Base-by-base conservation (phyloP, 2,888 invertebrate species). In the Noctua fimbriata region DNA sequence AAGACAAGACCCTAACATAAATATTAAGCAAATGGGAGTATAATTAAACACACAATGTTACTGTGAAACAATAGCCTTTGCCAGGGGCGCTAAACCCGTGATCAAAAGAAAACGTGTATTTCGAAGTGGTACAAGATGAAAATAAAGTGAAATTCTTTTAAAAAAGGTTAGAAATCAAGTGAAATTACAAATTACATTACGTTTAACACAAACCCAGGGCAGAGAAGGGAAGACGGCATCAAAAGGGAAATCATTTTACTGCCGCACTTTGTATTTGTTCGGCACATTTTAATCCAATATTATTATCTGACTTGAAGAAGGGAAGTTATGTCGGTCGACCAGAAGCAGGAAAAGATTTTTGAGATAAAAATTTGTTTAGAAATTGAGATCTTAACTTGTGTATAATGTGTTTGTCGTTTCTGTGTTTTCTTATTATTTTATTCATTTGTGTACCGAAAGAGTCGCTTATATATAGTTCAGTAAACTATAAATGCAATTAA, bases 151-250 rank as follows among this genome's bases (percentile, higher is more conserved):
- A 70, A 69, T 79, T 67, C 87, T 90, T 91, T 90, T 88, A 89
- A 88, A 86, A 72, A 89, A 88, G 91, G 92, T 93, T 91, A 91
- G 89, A 92, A 93, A 94, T 94, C 93, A 94, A 92, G 90, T 90
- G 89, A 92, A 93, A 93, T 93, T 91, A 81, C 82, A 66, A 79
- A 79, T 76, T 60, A 88, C 87, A 92, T 94, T 92, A 92, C 89
- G 90, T 90, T 92, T 91, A 92, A 93, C 91, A 91, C 89, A 89
- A 91, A 90, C 85, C 90, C 81, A 81, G 78, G 86, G 82, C 81
- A 90, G 86, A 84, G 83, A 90, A 88, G 88, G 86, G 83, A 86
- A 87, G 86, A 87, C 84, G 85, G 86, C 89, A 84, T 79, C 87
- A 90, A 89, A 90, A 89, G 84, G 86, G 88, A 89, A 88, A 86